Evolutionary conservation across 2,797 vertebrate species (phyloP), one percentile per base, ranked within the genome.

Genomic region (Crypturellus tataupa): DNA sequence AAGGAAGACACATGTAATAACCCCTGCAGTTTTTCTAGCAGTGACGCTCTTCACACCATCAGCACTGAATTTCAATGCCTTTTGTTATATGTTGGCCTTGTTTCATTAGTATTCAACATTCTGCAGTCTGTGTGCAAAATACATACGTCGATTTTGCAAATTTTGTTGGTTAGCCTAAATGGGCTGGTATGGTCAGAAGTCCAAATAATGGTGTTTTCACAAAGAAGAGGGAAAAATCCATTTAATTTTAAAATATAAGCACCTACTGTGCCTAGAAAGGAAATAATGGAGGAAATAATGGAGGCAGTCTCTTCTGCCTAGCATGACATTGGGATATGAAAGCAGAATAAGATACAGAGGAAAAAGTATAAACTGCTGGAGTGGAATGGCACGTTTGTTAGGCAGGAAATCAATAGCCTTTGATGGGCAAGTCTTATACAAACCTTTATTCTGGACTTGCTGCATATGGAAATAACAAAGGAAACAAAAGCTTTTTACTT

Each of bases 1-100:
- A 88, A 94, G 83, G 84, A 94, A 87, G 86, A 92, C 37, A 83
- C 82, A 60, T 79, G 91, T 93, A 94, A 90, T 84, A 90, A 94
- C 62, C 70, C 69, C 89, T 70, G 87, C 29, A 78, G 76, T 81
- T 95, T 93, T 82, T 65, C 39, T 85, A 77, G 63, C 65, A 44
- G 83, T 71, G 88, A 59, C 1, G 2, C 73, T 92, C 78, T 49
- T 53, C 62, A 81, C 75, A 91, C 42, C 51, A 83, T 63, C 31
- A 27, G 58, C 53, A 42, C 72, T 87, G 71, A 84, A 78, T 93
- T 91, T 85, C 62, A 62, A 40, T 77, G 78, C 10, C 87, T 80
- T 95, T 96, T 78, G 70, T 91, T 91, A 47, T 90, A 47, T 1
- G 1, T 37, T 91, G 78, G n/a, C 78, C 85, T 85, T 68, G n/a